These are phyloP conservation scores for Drosophila littoralis DNA, from an alignment of 1,140 invertebrate genomes.

Conservation along the genomic window DNA sequence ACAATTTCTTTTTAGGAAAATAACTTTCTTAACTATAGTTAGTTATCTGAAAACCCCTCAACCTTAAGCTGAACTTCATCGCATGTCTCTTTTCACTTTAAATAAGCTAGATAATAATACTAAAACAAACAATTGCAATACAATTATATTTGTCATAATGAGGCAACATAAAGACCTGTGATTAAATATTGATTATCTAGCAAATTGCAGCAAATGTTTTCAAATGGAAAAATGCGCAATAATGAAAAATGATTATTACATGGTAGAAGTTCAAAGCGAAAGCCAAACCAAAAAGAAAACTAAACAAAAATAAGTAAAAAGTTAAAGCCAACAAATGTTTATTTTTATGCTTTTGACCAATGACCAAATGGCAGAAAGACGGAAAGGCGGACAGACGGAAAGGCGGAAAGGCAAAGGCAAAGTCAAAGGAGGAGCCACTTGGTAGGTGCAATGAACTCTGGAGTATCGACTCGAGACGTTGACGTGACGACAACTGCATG, in stretches of 20 bases:
- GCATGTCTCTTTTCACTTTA: constrained; percentile 37
- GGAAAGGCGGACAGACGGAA: no score
- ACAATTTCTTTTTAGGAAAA: background rate
- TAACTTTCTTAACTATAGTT: constrained; percentile 17
- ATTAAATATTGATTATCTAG: constrained; percentile 69
- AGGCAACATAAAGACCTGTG: constrained; percentile 48
- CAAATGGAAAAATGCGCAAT: constrained; percentile 61
- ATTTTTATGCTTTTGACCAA: constrained; percentile 37
- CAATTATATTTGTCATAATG: constrained; percentile 57
- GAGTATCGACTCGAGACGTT: constrained; percentile 21
- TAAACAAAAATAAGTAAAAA: constrained; percentile 38
- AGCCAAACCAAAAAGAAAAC: constrained; percentile 48
- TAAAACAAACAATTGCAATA: constrained; percentile 23
- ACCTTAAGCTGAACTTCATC: constrained; percentile 27
- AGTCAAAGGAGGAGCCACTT: background rate
- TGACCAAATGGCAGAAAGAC: constrained; percentile 29
- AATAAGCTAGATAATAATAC: constrained; percentile 9
- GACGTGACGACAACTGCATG: constrained; percentile 45
- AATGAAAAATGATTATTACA: constrained; percentile 68
- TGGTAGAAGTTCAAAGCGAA: constrained; percentile 58
- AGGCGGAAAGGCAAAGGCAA: background rate
- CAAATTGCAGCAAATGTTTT: constrained; percentile 57
- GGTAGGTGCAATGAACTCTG: constrained; percentile 36
- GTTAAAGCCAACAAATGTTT: constrained; percentile 25
- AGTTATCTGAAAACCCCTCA: background rate